Evolutionary conservation across 1,140 invertebrate species (phyloP).

Genomic region (Cherax quadricarinatus): DNA sequence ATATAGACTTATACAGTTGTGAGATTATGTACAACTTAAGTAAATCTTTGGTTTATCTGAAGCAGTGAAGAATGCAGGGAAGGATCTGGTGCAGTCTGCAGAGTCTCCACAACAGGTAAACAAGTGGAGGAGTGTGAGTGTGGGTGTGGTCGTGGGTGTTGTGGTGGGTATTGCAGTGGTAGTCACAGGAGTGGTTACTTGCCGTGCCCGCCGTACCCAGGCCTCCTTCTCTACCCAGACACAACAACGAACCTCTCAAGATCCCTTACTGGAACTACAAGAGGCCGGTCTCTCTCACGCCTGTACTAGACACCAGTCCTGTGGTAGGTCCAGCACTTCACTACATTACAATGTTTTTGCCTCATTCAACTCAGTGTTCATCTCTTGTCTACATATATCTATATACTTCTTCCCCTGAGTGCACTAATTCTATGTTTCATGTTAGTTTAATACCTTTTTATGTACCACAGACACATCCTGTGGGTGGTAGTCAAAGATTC

Average conservation of each 20-base stretch:
- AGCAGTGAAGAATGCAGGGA: constrained; percentile 5
- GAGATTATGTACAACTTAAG: too few species aligned
- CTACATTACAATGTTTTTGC: too few species aligned
- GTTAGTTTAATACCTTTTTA: too few species aligned
- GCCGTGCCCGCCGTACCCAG: constrained; percentile 41
- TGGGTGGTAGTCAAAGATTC: too few species aligned
- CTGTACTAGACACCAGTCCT: neutral
- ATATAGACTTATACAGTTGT: too few species aligned
- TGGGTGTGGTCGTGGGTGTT: constrained; percentile 30
- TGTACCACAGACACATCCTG: too few species aligned
- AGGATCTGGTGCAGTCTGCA: neutral
- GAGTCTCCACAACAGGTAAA: neutral
- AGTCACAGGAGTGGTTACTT: constrained; percentile 48
- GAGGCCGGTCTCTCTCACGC: constrained; percentile 29
- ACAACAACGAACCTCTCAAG: constrained; percentile 7
- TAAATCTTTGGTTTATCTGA: too few species aligned
- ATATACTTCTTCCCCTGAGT: too few species aligned
- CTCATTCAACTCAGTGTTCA: too few species aligned
- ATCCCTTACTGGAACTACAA: constrained; percentile 45
- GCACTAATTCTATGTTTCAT: too few species aligned
- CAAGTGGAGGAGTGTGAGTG: constrained; percentile 32
- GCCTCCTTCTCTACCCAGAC: neutral
- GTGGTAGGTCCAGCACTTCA: neutral
- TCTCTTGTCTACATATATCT: too few species aligned
- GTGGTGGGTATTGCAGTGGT: constrained; percentile 52